These are phyloP conservation scores for Heterotis niloticus DNA, from an alignment of 2,113 vertebrate species.

Conservation along the genomic window DNA sequence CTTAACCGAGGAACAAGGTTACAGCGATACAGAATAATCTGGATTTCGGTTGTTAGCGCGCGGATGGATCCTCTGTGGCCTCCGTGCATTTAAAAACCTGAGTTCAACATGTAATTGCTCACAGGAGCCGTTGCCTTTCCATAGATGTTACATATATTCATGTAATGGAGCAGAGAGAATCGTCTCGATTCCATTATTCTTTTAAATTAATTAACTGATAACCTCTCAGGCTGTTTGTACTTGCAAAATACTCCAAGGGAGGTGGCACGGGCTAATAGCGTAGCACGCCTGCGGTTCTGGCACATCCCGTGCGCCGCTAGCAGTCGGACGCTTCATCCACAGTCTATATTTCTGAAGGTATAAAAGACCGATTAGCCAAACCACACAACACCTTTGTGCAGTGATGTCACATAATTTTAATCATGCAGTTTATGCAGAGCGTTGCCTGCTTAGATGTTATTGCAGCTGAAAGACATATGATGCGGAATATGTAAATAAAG, in stretches of 20 bases:
- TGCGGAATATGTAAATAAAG: background rate
- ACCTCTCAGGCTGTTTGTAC: constrained; percentile 55
- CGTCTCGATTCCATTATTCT: constrained; percentile 57
- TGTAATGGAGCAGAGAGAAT: constrained; percentile 54
- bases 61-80: constrained; percentile 49
- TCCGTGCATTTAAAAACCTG: constrained; percentile 63
- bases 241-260: constrained; percentile 36
- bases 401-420: too few species aligned
- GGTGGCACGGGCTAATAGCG: constrained; percentile 41
- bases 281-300: constrained; percentile 38
- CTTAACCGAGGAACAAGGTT: too few species aligned
- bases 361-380: background rate
- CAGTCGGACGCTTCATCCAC: too few species aligned
- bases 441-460: background rate
- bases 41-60: too few species aligned
- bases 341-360: too few species aligned
- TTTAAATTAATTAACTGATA: constrained; percentile 62
- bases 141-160: constrained; percentile 21
- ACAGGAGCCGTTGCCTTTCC: constrained; percentile 36
- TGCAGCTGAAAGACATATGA: background rate
- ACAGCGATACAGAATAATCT: too few species aligned
- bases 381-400: background rate
- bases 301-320: constrained; percentile 5
- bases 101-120: constrained; percentile 63
- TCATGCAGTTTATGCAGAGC: too few species aligned